Evolutionary conservation across 2,113 vertebrate genomes (phyloP), one percentile per base, ranked within the genome.

Genomic region (Suncus etruscus): DNA sequence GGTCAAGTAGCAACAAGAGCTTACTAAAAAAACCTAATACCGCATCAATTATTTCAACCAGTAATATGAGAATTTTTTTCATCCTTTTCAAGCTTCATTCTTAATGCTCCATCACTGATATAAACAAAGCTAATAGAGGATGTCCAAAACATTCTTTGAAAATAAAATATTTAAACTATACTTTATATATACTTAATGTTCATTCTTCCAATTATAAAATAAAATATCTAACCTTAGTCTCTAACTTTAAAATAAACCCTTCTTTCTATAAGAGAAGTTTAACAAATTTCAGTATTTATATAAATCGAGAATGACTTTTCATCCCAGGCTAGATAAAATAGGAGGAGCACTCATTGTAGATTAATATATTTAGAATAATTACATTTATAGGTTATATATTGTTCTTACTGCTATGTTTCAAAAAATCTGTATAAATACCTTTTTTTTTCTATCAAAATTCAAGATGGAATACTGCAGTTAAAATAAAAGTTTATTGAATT

Each of bases 401-500:
- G 81, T 74, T 68, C 81, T 79, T 82, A 90, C 48, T 66, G 9
- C 73, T 69, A 69, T 89, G n/a, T 69, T 88, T 39, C 39, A 39
- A 39, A 39, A 39, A 39, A 39, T 39, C 39, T 39, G 39, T 39
- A 39, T 39, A 5, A 39, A 39, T 83, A 29, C 22, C 50, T 86
- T 83, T 73, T 48, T 27, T 89, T 61, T 29, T 86, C 27, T 79
- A 65, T 68, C 50, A 94, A 91, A 86, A 89, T 2, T 29, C 82
- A 74, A 76, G 10, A 77, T 31, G 31, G 24, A 3, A 29, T 61
- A 79, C 32, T 25, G 8, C 72, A 58, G 5, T 25, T 69, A 73
- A 32, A 61, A 61, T 22, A 20, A 61, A 20, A 61, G 39, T 39
- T 39, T 63, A 58, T 48, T 89, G 86, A 74, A 9, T 72, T 39